phyloP scores from a whole-genome alignment of 37 sponge, comb jelly and placozoan genomes.

The Geodia barretti region DNA sequence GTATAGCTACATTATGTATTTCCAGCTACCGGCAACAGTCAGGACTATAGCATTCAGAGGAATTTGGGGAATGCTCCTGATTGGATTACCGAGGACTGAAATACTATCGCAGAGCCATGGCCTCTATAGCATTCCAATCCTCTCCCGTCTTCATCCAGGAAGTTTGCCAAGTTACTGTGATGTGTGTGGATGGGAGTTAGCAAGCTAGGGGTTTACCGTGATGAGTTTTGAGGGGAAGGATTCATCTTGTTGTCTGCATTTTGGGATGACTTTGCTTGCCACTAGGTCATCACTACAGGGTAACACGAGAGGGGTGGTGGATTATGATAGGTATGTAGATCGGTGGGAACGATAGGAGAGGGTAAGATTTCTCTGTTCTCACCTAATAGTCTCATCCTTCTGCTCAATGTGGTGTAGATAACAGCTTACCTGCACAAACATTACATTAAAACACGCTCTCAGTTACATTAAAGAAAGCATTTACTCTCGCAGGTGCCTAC shows the following conservation, averaged over 20 bases:
- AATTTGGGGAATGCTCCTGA: no score
- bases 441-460: background rate
- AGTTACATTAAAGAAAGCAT: no score
- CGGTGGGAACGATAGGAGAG: no score
- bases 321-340: no score
- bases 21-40: background rate
- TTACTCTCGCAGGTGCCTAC: no score
- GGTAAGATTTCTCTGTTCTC: background rate
- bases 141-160: no score
- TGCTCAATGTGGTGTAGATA: slow-evolving; percentile 42
- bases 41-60: no score
- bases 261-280: slow-evolving; percentile 20
- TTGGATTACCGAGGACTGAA: no score
- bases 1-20: background rate
- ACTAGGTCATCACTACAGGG: slow-evolving; percentile 28
- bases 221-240: slow-evolving; percentile 13
- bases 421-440: background rate
- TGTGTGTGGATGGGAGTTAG: no score
- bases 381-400: slow-evolving; percentile 33
- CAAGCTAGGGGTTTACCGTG: slow-evolving; percentile 7
- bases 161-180: no score
- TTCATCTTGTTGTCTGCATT: background rate
- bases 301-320: no score
- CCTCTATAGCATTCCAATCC: no score
- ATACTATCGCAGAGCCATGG: background rate